Percentiles rank a stretch among this genome's conserved stretches.
Evolutionary conservation across 2,113 vertebrate genomes (phyloP).

Genomic region (Nannospalax galili): DNA sequence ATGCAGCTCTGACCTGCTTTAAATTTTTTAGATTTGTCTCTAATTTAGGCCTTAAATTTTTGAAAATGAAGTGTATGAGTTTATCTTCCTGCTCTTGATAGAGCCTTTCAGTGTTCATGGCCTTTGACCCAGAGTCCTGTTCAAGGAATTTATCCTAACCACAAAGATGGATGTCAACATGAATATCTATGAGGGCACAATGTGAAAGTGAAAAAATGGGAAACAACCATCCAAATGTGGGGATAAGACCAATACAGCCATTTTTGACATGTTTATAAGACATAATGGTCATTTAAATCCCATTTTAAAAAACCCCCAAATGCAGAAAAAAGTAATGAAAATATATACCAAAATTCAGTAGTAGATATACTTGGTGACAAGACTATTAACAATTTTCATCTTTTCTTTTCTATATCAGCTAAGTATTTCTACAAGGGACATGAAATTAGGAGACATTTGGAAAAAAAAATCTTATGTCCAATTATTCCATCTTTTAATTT

Average conservation of each 20-base stretch:
- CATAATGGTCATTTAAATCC: neutral
- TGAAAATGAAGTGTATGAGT: neutral
- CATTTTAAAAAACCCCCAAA: neutral
- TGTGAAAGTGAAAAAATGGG: conserved; percentile 74
- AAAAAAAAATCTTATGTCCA: neutral
- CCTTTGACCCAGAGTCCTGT: conserved; percentile 80
- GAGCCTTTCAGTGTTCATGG: conserved; percentile 53
- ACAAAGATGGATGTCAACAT: conserved; percentile 52
- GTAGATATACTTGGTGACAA: neutral
- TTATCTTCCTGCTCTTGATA: conserved; percentile 3
- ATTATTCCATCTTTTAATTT: conserved; percentile 62
- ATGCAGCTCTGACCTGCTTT: conserved; percentile 6
- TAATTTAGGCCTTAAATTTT: conserved; percentile 38
- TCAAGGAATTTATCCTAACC: conserved; percentile 79
- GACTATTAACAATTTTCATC: conserved; percentile 1
- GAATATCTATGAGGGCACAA: conserved; percentile 13
- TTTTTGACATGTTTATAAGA: neutral
- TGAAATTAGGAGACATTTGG: neutral
- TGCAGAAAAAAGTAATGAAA: neutral
- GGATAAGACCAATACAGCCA: neutral
- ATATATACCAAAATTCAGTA: conserved; percentile 28
- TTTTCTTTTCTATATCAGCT: conserved; percentile 48
- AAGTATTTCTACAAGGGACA: neutral
- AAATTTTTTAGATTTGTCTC: conserved; percentile 32
- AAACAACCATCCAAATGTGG: conserved; percentile 76